Evolutionary conservation across 1,140 invertebrate species (phyloP), one percentile per base, ranked within the genome.

Genomic region (Lasaia peninsularis): DNA sequence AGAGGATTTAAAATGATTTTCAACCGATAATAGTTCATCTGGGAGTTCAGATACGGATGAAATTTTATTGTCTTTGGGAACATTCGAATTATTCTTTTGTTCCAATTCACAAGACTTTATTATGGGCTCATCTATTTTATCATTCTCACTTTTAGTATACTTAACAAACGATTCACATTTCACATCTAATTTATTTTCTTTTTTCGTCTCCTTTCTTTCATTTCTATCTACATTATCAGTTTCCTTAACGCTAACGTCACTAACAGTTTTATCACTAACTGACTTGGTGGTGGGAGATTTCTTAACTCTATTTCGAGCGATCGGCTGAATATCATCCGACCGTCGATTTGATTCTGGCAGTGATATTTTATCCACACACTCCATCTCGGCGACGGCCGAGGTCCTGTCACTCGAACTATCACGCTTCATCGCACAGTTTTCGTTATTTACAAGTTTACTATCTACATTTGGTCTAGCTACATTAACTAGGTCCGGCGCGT

Each of bases 291-390:
- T 81, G 82, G 84, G 80, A 73, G 78, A 81, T 71, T 71, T 75
- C 75, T 77, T 85, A 85, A 79, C 65, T 68, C 81, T 86, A 86
- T 58, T 49, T 63, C 70, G 70, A 62, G 69, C 65, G 58, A 60
- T 55, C 79, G 80, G 73, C 60, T 83, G 80, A 79, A 84, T 81
- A 75, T 86, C 83, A 83, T 64, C 73, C 78, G 75, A 51, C 51
- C 65, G 56, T 61, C 69, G 69, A 65, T 63, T 68, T 52, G 56
- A 65, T 74, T 78, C 80, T 82, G 82, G 82, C 82, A 86, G 82
- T 86, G 78, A 68, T 69, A 55, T 33, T 56, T 60, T 52, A 52
- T 62, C 60, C 50, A 72, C 65, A 51, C 68, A 63, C 52, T 56
- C 67, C 40, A 52, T 56, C 65, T 76, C 73, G 73, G 62, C 58